phyloP scores from a whole-genome alignment of 2,888 invertebrate genomes.

The Macrosiphum euphorbiae region DNA sequence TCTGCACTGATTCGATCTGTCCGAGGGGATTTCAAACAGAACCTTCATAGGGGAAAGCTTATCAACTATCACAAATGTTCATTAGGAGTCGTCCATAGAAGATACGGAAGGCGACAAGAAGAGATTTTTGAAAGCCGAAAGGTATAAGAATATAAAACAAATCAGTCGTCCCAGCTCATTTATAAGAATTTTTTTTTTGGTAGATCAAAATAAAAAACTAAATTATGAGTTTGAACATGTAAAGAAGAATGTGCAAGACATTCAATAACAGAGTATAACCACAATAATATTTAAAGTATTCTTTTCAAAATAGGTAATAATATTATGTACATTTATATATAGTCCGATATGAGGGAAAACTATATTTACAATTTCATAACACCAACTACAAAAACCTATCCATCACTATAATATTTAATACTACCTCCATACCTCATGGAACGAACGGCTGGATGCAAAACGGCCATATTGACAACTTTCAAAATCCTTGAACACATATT shows the following conservation, averaged over 20 bases:
- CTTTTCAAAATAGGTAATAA: no score
- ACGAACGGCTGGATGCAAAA: neutral
- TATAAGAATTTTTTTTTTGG: no score
- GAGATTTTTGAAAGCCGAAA: neutral
- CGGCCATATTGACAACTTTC: neutral
- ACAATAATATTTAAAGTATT: no score
- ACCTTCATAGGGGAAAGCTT: slow-evolving; percentile 17
- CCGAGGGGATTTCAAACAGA: slow-evolving; percentile 40
- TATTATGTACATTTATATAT: no score
- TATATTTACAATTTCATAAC: neutral
- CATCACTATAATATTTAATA: neutral
- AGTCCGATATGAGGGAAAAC: neutral
- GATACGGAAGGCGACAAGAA: neutral
- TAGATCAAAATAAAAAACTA: no score
- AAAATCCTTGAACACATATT: neutral
- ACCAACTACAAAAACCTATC: neutral
- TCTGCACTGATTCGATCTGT: slow-evolving; percentile 7
- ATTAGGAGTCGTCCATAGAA: neutral
- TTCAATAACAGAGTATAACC: no score
- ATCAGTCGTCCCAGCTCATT: neutral
- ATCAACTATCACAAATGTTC: slow-evolving; percentile 42
- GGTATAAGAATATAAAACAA: slow-evolving; percentile 33
- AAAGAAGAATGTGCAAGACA: no score
- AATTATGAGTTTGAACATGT: no score
- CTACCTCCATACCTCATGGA: neutral